Evolutionary conservation across 2,888 invertebrate genomes (phyloP).

Genomic region (Phortica okadai): DNA sequence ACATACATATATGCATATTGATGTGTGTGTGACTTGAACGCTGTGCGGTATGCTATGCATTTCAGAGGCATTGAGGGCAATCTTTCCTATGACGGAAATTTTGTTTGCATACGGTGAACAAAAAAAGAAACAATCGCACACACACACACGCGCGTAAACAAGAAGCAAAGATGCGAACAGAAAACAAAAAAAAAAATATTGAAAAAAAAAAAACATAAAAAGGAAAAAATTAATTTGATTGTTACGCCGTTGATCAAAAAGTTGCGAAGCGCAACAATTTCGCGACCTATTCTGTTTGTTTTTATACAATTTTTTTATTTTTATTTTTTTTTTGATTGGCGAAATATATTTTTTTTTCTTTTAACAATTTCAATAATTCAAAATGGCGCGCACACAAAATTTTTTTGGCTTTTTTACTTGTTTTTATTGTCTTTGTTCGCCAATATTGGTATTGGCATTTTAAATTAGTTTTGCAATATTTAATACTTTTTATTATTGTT

Average conservation of each 20-base stretch:
- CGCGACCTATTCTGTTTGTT: neutral
- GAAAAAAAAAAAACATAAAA: neutral
- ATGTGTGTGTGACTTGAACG: conserved; percentile 13
- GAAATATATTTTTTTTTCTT: neutral
- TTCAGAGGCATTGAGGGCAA: neutral
- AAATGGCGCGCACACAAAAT: neutral
- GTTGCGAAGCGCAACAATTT: conserved; percentile 6
- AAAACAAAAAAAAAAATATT: neutral
- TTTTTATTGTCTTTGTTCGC: neutral
- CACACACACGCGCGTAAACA: neutral
- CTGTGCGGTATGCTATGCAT: neutral
- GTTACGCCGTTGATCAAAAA: conserved; percentile 13
- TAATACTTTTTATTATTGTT: neutral
- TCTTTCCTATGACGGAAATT: conserved; percentile 54
- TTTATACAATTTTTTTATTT: neutral
- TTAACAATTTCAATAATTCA: conserved; percentile 27
- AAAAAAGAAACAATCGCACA: conserved; percentile 5
- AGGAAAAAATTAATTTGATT: conserved; percentile 13
- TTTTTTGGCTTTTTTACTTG: neutral
- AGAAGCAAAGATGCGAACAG: neutral
- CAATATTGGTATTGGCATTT: neutral
- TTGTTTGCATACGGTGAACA: conserved; percentile 62
- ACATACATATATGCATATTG: neutral
- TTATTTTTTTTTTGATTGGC: neutral
- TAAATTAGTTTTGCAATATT: neutral